A percentile compares a stretch with the other conserved stretches of the same genome.
Conservation (phyloP, 2,888 invertebrate genomes). For the Ichneumoninae sp. region DNA sequence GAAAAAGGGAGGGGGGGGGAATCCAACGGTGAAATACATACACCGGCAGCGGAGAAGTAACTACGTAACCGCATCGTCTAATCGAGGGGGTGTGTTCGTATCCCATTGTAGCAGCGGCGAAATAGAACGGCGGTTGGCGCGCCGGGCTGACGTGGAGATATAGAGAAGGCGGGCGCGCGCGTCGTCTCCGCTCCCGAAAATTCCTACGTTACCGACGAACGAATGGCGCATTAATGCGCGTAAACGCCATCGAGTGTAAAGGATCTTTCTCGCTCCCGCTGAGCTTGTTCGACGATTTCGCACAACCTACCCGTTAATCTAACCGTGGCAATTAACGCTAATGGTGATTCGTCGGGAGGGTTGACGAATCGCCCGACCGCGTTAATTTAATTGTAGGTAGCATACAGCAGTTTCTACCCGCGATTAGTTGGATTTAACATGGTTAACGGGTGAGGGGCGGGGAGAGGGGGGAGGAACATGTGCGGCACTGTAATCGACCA, state of each 20-base stretch:
- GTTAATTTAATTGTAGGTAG: slow-evolving; percentile 59
- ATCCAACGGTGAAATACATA: slow-evolving; percentile 45
- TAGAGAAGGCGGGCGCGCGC: neutral
- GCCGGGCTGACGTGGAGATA: slow-evolving; percentile 11
- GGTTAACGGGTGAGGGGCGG: neutral
- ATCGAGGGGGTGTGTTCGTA: slow-evolving; percentile 76
- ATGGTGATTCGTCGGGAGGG: slow-evolving; percentile 59
- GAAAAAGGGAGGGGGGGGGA: slow-evolving; percentile 22
- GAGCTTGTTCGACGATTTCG: slow-evolving; percentile 18
- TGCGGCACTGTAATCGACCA: slow-evolving; percentile 36
- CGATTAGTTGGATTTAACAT: slow-evolving; percentile 31
- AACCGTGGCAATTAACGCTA: slow-evolving; percentile 61
- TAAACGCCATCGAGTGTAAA: slow-evolving; percentile 42
- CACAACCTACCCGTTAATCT: slow-evolving; percentile 42
- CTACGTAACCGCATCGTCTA: slow-evolving; percentile 79
- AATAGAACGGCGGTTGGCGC: slow-evolving; percentile 17
- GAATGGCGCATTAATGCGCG: slow-evolving; percentile 64
- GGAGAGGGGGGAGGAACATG: neutral
- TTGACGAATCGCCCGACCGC: slow-evolving; percentile 62
- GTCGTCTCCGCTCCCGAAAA: slow-evolving; percentile 31
- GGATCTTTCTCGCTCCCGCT: slow-evolving; percentile 17
- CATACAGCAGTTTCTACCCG: slow-evolving; percentile 12
- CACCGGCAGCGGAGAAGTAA: slow-evolving; percentile 67
- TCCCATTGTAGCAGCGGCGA: slow-evolving; percentile 39
- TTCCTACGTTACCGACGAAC: slow-evolving; percentile 52